Percentiles rank a stretch among this genome's conserved stretches.
Evolutionary conservation across 2,113 vertebrate species (phyloP).

Genomic region (Aegypius monachus): DNA sequence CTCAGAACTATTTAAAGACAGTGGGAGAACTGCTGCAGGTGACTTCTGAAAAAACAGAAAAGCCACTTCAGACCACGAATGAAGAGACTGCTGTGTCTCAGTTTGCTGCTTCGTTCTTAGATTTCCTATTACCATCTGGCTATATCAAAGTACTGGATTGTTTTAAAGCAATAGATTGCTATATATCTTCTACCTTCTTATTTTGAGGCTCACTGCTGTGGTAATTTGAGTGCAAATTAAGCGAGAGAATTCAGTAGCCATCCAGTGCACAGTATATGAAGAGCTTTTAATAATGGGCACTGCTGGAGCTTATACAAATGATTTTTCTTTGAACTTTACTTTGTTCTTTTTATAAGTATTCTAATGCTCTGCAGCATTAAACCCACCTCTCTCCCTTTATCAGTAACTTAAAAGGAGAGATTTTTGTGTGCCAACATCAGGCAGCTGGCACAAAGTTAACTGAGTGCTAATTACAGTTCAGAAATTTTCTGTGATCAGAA

Average conservation of each 20-base stretch:
- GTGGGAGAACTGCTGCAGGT: not conserved
- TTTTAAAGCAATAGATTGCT: not conserved
- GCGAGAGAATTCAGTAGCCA: not conserved
- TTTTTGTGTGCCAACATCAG: not conserved
- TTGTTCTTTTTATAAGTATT: not conserved
- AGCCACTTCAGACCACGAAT: not conserved
- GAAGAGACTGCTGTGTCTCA: not conserved
- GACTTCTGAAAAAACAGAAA: not conserved
- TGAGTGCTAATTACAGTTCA: not conserved
- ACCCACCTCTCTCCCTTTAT: not conserved
- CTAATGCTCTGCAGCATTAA: not conserved
- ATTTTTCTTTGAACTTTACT: slow-evolving; percentile 36
- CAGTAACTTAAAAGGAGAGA: not conserved
- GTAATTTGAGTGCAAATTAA: slow-evolving; percentile 11
- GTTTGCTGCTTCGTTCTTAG: not conserved
- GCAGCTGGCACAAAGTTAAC: not conserved
- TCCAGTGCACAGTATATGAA: not conserved
- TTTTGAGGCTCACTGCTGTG: not conserved
- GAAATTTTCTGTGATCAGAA: not conserved
- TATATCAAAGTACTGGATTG: not conserved
- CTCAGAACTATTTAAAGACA: not conserved
- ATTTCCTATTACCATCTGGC: not conserved
- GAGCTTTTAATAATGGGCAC: slow-evolving; percentile 25
- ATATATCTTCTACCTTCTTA: not conserved
- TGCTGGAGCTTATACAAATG: not conserved